Evolutionary conservation across 2,888 invertebrate species (phyloP).

Genomic region (Bhutanitis thaidina): DNA sequence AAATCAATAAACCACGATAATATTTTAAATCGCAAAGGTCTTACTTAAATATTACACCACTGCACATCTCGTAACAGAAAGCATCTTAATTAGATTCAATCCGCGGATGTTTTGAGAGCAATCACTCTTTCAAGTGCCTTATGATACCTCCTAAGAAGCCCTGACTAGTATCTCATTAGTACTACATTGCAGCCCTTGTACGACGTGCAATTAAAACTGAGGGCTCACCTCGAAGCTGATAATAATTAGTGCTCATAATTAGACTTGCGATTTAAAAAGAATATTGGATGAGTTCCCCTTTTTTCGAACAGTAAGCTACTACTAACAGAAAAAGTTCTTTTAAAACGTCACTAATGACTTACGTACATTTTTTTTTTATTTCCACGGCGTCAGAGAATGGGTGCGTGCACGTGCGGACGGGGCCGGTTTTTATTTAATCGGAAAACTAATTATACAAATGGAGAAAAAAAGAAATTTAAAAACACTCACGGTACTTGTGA

Average conservation of each 20-base stretch:
- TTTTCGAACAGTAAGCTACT: constrained; percentile 16
- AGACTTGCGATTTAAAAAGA: constrained; percentile 7
- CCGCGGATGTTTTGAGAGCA: constrained; percentile 1
- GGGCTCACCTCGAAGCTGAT: not conserved
- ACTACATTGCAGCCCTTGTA: constrained; percentile 1
- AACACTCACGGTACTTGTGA: too few species aligned
- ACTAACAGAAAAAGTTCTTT: not conserved
- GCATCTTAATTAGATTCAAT: not conserved
- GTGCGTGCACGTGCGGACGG: too few species aligned
- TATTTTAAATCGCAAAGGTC: too few species aligned
- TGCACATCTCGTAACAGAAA: too few species aligned
- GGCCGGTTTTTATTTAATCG: too few species aligned
- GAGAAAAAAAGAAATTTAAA: too few species aligned
- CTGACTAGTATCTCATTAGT: constrained; percentile 15
- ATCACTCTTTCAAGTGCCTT: constrained; percentile 1
- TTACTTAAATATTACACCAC: too few species aligned
- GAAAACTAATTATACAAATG: too few species aligned
- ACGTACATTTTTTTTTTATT: not conserved
- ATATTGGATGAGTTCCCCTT: constrained; percentile 8
- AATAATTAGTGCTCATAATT: constrained; percentile 18
- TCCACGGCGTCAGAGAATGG: too few species aligned
- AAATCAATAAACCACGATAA: too few species aligned
- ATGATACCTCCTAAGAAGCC: constrained; percentile 8
- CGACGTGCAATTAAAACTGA: constrained; percentile 15
- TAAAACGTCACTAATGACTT: constrained; percentile 1